Base-by-base conservation (phyloP, 2,888 invertebrate species). In the Homarus gammarus region DNA sequence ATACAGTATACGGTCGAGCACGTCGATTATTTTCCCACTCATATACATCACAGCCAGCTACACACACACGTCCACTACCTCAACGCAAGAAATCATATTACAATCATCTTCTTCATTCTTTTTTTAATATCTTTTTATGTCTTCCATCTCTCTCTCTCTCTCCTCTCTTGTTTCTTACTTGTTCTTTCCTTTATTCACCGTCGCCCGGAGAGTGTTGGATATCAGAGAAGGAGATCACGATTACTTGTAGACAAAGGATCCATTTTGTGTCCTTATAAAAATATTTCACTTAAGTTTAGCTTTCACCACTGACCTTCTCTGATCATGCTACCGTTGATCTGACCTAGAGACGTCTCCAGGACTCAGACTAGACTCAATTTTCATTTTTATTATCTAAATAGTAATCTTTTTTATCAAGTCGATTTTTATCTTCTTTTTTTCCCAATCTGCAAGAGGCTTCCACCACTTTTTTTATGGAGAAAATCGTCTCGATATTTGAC, bases 391-490 rank as follows among this genome's bases (percentile, higher is more conserved):
- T n/a, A n/a, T 27, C 33, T 49, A 51, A 10, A 6, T 64, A 38
- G 1, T n/a, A 31, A 44, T 61, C n/a, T 6, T 27, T 73, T 38
- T n/a, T n/a, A n/a, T n/a, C n/a, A n/a, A n/a, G n/a, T n/a, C n/a
- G 18, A 10, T 49, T 49, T 18, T n/a, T n/a, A 12, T 78, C 27
- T 44, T 75, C 2, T 22, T n/a, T 33, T 51, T n/a, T 56, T 84
- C 18, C 73, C 40, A 31, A 84, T 84, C 84, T 61, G 61, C 84
- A 84, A 73, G 84, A 75, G 84, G 84, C 75, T 84, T 84, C 84
- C 61, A 75, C 44, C 38, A 61, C 10, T 33, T 31, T 78, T 78
- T 78, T 27, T 40, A 27, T 31, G 18, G 36, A 6, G n/a, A 40
- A 38, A 78, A 56, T 78, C 78, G 18, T 33, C 78, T 78, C 78